A percentile compares a stretch with the other conserved stretches of the same genome.
Conservation (phyloP, 1,140 invertebrate species). For the Tetramorium parvispinum region DNA sequence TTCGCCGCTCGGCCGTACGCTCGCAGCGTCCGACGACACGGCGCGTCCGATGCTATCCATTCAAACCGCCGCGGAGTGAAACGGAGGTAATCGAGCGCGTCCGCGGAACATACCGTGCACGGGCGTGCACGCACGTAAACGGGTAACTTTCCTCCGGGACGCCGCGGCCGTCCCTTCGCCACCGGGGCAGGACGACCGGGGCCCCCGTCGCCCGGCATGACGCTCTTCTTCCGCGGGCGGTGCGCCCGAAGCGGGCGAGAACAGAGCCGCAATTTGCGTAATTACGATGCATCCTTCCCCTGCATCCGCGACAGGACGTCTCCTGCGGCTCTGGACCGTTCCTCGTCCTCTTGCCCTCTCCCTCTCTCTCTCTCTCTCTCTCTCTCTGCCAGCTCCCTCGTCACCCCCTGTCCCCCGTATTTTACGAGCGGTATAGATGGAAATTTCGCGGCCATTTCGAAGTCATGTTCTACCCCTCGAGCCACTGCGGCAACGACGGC, state of each 20-base stretch:
- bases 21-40: slow-evolving; percentile 42
- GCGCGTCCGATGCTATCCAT: slow-evolving; percentile 29
- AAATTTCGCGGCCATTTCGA: slow-evolving; percentile 71
- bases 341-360: slow-evolving; percentile 23
- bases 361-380: slow-evolving; percentile 53
- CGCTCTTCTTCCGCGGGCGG: slow-evolving; percentile 73
- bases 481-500: slow-evolving; percentile 55
- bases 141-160: slow-evolving; percentile 1
- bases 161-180: slow-evolving; percentile 53
- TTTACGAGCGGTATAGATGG: slow-evolving; percentile 73
- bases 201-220: slow-evolving; percentile 62
- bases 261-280: slow-evolving; percentile 84
- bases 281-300: slow-evolving; percentile 78
- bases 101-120: slow-evolving; percentile 19
- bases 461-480: slow-evolving; percentile 17
- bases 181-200: slow-evolving; percentile 8
- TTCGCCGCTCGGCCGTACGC: neutral
- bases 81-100: slow-evolving; percentile 30
- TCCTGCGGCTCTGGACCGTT: slow-evolving; percentile 55
- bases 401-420: slow-evolving; percentile 39
- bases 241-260: slow-evolving; percentile 81
- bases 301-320: slow-evolving; percentile 61
- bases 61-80: slow-evolving; percentile 27
- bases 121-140: slow-evolving; percentile 14
- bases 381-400: slow-evolving; percentile 36